A percentile compares a stretch with the other conserved stretches of the same genome.
These are phyloP conservation scores for Archilochus colubris DNA, from an alignment of 2,113 vertebrate species.

Conservation along the genomic window DNA sequence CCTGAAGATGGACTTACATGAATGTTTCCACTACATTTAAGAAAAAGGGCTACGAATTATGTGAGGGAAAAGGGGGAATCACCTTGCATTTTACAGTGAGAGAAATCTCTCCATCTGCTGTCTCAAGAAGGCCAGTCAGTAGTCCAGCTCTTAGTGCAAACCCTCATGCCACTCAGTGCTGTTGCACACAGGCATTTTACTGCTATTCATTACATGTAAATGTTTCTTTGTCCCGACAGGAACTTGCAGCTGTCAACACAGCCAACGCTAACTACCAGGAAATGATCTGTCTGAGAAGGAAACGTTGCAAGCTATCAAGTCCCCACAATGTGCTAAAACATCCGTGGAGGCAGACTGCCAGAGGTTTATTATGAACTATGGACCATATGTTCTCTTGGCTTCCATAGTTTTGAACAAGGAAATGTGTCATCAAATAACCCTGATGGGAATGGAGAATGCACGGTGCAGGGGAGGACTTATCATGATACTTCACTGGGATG, in stretches of 20 bases:
- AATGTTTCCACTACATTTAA: neutral
- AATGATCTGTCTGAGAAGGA: slow-evolving; percentile 65
- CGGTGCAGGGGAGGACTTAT: neutral
- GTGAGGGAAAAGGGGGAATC: neutral
- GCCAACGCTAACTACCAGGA: slow-evolving; percentile 60
- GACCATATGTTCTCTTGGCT: slow-evolving; percentile 61
- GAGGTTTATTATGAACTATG: slow-evolving; percentile 54
- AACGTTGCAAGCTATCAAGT: slow-evolving; percentile 61
- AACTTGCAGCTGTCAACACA: slow-evolving; percentile 65
- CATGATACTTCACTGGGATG: neutral
- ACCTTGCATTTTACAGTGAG: neutral
- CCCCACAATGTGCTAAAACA: slow-evolving; percentile 64
- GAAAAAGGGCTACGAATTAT: neutral
- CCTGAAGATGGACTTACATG: neutral
- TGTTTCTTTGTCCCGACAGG: slow-evolving; percentile 41
- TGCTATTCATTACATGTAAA: slow-evolving; percentile 48
- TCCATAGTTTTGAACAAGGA: slow-evolving; percentile 48
- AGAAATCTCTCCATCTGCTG: neutral
- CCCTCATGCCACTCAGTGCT: neutral
- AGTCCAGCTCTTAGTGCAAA: neutral
- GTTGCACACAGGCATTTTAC: neutral
- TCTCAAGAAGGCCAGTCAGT: neutral
- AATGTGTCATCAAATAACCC: slow-evolving; percentile 64
- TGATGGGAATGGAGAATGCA: neutral
- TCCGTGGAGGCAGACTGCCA: slow-evolving; percentile 59